Evolutionary conservation across 1,140 invertebrate genomes (phyloP).

Genomic region (Macrostomum lignano): DNA sequence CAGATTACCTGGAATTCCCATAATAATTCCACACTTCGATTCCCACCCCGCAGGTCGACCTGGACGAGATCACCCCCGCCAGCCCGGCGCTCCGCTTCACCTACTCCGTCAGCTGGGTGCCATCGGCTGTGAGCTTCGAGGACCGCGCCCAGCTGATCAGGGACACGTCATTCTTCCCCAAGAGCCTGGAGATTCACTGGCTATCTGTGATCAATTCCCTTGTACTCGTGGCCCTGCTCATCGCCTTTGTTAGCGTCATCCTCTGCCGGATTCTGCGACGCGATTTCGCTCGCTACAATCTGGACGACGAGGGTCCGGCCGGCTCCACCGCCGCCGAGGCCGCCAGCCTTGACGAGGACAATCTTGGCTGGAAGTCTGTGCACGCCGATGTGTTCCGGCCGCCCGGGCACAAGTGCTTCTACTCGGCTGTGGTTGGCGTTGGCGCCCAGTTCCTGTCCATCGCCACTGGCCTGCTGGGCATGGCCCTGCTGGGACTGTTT

Average conservation of each 20-base stretch:
- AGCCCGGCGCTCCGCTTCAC: constrained; percentile 26
- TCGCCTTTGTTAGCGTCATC: constrained; percentile 32
- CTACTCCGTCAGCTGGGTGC: constrained; percentile 30
- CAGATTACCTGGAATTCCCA: no score
- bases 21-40: no score
- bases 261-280: constrained; percentile 30
- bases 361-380: constrained; percentile 34
- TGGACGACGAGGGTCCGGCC: constrained; percentile 21
- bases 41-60: no score
- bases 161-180: constrained; percentile 30
- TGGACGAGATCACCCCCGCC: no score
- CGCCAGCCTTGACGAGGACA: constrained; percentile 28
- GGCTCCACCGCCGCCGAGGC: no score
- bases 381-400: constrained; percentile 33
- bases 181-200: constrained; percentile 33
- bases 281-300: constrained; percentile 32
- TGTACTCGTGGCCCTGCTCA: constrained; percentile 31
- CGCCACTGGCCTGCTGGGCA: constrained; percentile 28
- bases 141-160: constrained; percentile 22
- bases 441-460: constrained; percentile 30
- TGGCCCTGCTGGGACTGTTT: constrained; percentile 31
- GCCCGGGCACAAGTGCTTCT: constrained; percentile 27
- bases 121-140: constrained; percentile 20
- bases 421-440: constrained; percentile 32
- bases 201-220: constrained; percentile 33